Percentiles rank a stretch among this genome's conserved stretches.
phyloP scores from a whole-genome alignment of 1,140 invertebrate species.

The Anthonomus grandis region DNA sequence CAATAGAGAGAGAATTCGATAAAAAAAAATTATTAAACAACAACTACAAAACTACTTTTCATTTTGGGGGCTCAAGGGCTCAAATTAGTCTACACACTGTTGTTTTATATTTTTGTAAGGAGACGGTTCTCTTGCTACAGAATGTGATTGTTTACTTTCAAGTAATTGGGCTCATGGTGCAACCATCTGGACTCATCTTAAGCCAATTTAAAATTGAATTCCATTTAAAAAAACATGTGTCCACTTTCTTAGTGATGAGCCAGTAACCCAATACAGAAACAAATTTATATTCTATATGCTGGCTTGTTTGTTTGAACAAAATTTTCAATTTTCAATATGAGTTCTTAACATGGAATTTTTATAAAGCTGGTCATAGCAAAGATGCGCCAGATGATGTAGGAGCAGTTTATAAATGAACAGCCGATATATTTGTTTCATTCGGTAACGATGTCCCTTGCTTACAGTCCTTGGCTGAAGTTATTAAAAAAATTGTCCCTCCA shows the following conservation, averaged over 20 bases:
- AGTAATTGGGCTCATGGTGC: too few relatives aligned
- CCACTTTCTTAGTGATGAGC: too few relatives aligned
- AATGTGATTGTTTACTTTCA: too few relatives aligned
- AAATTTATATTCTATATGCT: too few relatives aligned
- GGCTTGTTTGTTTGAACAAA: too few relatives aligned
- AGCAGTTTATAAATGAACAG: not conserved
- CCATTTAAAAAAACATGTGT: too few relatives aligned
- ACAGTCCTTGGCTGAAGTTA: not conserved
- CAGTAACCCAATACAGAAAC: too few relatives aligned
- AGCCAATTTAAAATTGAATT: too few relatives aligned
- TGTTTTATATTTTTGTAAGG: not conserved
- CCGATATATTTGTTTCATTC: not conserved
- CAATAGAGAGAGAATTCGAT: not conserved
- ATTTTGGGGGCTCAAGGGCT: not conserved
- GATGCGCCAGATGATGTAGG: not conserved
- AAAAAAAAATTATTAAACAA: not conserved
- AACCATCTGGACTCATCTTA: too few relatives aligned
- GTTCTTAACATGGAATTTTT: too few relatives aligned
- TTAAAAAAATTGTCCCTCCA: not conserved
- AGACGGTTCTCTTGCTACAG: not conserved
- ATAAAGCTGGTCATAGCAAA: not conserved
- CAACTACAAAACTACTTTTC: too few relatives aligned
- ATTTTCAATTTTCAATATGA: too few relatives aligned
- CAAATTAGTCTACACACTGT: not conserved
- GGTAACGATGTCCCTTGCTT: not conserved